A percentile compares a stretch with the other conserved stretches of the same genome.
These are phyloP conservation scores for Exephanes ischioxanthus DNA, from an alignment of 2,888 invertebrate species.

Conservation along the genomic window DNA sequence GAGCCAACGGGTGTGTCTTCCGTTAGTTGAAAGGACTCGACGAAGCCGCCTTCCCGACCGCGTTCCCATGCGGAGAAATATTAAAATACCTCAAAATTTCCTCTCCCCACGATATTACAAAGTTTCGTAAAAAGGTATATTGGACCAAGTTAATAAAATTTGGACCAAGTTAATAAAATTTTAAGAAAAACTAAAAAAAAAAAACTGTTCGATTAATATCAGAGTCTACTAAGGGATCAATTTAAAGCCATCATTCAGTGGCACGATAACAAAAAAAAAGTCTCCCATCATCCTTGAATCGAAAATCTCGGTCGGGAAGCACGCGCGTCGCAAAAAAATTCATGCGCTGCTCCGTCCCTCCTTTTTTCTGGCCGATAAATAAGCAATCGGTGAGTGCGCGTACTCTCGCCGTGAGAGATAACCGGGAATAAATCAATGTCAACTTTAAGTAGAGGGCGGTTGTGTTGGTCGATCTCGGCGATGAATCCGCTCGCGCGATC, in stretches of 20 bases:
- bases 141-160: not conserved
- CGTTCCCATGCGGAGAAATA: not conserved
- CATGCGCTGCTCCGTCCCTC: not conserved
- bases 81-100: not conserved
- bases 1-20: constrained; percentile 2
- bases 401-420: constrained; percentile 61
- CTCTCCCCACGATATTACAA: not conserved
- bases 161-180: not conserved
- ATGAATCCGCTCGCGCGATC: constrained; percentile 74
- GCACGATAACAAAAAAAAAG: not conserved
- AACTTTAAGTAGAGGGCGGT: constrained; percentile 82
- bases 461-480: constrained; percentile 72
- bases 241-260: constrained; percentile 1
- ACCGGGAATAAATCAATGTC: constrained; percentile 81
- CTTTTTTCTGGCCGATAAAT: constrained; percentile 71
- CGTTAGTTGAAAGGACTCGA: not conserved
- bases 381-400: constrained; percentile 69
- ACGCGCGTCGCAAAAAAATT: constrained; percentile 20
- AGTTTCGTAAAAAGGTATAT: not conserved
- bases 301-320: constrained; percentile 10
- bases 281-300: constrained; percentile 1
- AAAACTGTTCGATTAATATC: constrained; percentile 7
- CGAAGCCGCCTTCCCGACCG: not conserved
- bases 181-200: constrained; percentile 5
- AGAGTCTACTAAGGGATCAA: not conserved